Evolutionary conservation across 1,140 invertebrate species (phyloP).

Genomic region (Episyrphus balteatus): DNA sequence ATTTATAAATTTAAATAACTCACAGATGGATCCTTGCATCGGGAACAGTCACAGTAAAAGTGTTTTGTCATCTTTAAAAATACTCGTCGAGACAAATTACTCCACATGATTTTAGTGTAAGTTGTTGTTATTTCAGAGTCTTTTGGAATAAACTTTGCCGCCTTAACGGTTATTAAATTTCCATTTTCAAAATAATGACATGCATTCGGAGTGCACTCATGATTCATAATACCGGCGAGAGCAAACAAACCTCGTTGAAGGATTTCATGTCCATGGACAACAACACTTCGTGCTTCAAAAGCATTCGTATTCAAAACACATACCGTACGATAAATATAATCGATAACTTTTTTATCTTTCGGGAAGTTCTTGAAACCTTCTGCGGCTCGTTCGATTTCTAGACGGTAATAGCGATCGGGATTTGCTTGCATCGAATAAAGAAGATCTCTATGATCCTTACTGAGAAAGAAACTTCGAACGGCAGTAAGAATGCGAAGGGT

Average conservation of each 20-base stretch:
- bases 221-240: slow-evolving; percentile 59
- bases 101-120: slow-evolving; percentile 63
- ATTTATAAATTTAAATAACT: slow-evolving; percentile 24
- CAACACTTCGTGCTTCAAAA: slow-evolving; percentile 52
- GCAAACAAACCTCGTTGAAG: slow-evolving; percentile 61
- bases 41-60: slow-evolving; percentile 57
- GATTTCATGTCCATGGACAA: slow-evolving; percentile 37
- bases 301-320: slow-evolving; percentile 61
- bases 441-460: slow-evolving; percentile 41
- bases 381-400: slow-evolving; percentile 48
- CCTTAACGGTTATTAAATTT: slow-evolving; percentile 49
- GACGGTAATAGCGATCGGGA: slow-evolving; percentile 39
- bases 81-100: slow-evolving; percentile 50
- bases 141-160: slow-evolving; percentile 47
- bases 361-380: slow-evolving; percentile 43
- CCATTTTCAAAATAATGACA: slow-evolving; percentile 49
- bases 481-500: slow-evolving; percentile 44
- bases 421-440: slow-evolving; percentile 47
- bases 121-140: slow-evolving; percentile 60
- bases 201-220: slow-evolving; percentile 63
- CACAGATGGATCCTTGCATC: slow-evolving; percentile 59
- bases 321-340: slow-evolving; percentile 38
- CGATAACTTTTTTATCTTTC: slow-evolving; percentile 51
- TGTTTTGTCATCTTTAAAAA: slow-evolving; percentile 60
- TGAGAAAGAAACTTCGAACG: slow-evolving; percentile 47